These are phyloP conservation scores for Bufotes viridis DNA, from an alignment of 2,797 vertebrate species.

Conservation along the genomic window DNA sequence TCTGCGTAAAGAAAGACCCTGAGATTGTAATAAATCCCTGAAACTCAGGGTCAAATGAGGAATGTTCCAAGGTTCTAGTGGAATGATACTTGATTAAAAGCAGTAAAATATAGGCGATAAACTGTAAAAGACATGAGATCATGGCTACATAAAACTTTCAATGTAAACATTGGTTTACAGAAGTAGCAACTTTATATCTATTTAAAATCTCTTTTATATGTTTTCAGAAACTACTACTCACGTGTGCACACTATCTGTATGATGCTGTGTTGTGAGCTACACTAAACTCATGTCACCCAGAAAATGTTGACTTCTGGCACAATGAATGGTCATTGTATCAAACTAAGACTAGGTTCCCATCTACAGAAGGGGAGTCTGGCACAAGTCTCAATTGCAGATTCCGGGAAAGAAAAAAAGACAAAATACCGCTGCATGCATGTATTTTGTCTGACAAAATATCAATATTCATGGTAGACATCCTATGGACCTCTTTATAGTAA, in stretches of 20 bases:
- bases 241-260: not conserved
- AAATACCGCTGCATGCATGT: no score
- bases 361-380: no score
- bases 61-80: conserved; percentile 24
- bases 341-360: no score
- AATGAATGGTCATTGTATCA: no score
- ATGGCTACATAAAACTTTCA: not conserved
- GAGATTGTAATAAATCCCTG: conserved; percentile 35
- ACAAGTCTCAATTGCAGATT: no score
- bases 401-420: no score
- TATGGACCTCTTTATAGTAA: no score
- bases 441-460: no score
- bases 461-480: no score
- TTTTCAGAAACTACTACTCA: not conserved
- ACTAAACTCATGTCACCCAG: not conserved
- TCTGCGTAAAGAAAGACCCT: conserved; percentile 38
- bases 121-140: not conserved
- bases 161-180: not conserved
- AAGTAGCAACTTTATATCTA: not conserved
- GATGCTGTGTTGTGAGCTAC: not conserved
- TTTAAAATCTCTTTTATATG: not conserved
- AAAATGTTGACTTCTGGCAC: not conserved
- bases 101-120: not conserved
- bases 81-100: conserved; percentile 31
- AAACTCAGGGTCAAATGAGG: not conserved